phyloP scores from a whole-genome alignment of 2,888 invertebrate species.

The Tipula unca region DNA sequence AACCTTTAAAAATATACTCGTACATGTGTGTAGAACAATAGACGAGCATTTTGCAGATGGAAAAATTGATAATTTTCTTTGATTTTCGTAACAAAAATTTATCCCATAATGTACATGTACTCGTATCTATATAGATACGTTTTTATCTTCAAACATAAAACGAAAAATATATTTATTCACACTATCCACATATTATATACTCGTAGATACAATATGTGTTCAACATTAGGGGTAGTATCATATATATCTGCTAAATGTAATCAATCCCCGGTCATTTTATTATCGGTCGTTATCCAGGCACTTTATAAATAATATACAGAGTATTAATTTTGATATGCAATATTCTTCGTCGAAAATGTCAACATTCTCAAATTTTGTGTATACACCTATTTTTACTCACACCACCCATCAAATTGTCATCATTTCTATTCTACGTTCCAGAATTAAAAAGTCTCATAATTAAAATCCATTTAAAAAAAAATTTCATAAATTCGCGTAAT shows the following conservation, averaged over 20 bases:
- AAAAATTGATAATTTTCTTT: not conserved
- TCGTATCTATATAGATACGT: not conserved
- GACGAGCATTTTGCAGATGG: not conserved
- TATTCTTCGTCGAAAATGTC: not conserved
- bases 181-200: not conserved
- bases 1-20: not conserved
- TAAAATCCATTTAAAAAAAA: not conserved
- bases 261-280: not conserved
- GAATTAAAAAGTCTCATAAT: not conserved
- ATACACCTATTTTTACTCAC: not conserved
- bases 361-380: not conserved
- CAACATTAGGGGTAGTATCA: not conserved
- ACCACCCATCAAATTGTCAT: not conserved
- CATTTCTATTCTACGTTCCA: not conserved
- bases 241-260: not conserved
- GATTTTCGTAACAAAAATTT: not conserved
- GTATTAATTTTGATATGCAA: no score
- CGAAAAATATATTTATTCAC: not conserved
- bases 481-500: not conserved
- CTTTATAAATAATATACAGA: no score
- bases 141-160: not conserved
- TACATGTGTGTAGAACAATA: conserved; percentile 14
- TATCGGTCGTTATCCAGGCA: no score
- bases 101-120: not conserved
- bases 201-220: not conserved